Conservation (phyloP, 2,888 invertebrate genomes). For the Drosophila anomalipes region DNA sequence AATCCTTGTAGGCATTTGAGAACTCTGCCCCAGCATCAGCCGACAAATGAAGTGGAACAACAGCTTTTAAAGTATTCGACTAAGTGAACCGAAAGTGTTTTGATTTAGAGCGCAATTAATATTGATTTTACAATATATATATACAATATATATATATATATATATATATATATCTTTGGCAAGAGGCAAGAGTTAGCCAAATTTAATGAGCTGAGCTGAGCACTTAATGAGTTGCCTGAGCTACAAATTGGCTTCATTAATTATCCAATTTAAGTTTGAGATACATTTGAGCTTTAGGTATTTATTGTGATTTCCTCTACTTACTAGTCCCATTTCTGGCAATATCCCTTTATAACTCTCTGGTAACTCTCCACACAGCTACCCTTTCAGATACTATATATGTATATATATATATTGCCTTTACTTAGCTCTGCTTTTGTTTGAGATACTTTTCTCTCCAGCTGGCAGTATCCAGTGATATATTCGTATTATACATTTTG, state of each 20-base stretch:
- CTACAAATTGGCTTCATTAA: background rate
- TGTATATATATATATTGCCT: background rate
- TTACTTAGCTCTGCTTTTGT: background rate
- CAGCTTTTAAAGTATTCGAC: conserved; percentile 10
- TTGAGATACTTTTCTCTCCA: background rate
- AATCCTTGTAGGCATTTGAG: conserved; percentile 68
- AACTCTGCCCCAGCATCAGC: conserved; percentile 18
- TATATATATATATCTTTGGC: background rate
- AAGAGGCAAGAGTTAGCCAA: conserved; percentile 1
- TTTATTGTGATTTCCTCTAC: background rate
- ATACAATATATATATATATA: background rate
- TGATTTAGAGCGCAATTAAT: conserved; percentile 71
- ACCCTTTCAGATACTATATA: background rate
- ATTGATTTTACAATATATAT: conserved; percentile 17
- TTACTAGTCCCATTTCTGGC: background rate
- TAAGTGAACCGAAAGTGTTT: conserved; percentile 39
- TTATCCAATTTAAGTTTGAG: background rate
- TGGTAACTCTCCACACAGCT: background rate
- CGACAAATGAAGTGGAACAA: conserved; percentile 66
- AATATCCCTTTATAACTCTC: background rate
- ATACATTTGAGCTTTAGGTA: background rate
- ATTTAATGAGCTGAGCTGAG: background rate
- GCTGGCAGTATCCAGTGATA: no score
- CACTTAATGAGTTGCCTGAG: background rate
- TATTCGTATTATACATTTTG: background rate